Conservation (phyloP, 1,140 invertebrate species). For the Zophobas morio region DNA sequence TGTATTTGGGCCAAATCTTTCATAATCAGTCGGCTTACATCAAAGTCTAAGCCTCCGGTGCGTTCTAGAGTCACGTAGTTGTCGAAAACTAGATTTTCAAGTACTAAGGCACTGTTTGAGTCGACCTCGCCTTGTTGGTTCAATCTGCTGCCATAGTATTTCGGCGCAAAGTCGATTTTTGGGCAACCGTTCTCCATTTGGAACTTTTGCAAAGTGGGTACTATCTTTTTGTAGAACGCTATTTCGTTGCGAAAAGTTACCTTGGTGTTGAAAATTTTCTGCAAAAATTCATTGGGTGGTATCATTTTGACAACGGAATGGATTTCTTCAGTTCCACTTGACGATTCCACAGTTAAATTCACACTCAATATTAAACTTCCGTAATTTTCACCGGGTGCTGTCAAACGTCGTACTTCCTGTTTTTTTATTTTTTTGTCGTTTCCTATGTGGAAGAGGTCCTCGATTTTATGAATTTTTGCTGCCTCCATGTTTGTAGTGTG, state of each 20-base stretch:
- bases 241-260: slow-evolving; percentile 66
- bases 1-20: slow-evolving; percentile 66
- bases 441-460: background rate
- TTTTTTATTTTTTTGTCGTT: background rate
- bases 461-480: background rate
- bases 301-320: slow-evolving; percentile 67
- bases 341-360: slow-evolving; percentile 57
- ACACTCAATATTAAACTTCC: slow-evolving; percentile 72
- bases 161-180: slow-evolving; percentile 43
- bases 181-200: slow-evolving; percentile 46
- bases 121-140: slow-evolving; percentile 54
- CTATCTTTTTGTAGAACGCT: slow-evolving; percentile 52
- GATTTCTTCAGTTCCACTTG: slow-evolving; percentile 55
- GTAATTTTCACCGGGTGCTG: slow-evolving; percentile 74
- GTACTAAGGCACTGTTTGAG: slow-evolving; percentile 61
- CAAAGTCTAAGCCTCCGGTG: slow-evolving; percentile 63
- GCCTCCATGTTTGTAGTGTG: too few species aligned
- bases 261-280: slow-evolving; percentile 63
- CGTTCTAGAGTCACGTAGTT: slow-evolving; percentile 62
- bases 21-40: slow-evolving; percentile 62
- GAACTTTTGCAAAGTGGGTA: slow-evolving; percentile 55
- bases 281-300: slow-evolving; percentile 63
- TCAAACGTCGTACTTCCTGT: slow-evolving; percentile 63
- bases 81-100: slow-evolving; percentile 64
- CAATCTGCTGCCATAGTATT: slow-evolving; percentile 54